Conservation (phyloP, 1,140 invertebrate species). For the Epicauta chinensis region DNA sequence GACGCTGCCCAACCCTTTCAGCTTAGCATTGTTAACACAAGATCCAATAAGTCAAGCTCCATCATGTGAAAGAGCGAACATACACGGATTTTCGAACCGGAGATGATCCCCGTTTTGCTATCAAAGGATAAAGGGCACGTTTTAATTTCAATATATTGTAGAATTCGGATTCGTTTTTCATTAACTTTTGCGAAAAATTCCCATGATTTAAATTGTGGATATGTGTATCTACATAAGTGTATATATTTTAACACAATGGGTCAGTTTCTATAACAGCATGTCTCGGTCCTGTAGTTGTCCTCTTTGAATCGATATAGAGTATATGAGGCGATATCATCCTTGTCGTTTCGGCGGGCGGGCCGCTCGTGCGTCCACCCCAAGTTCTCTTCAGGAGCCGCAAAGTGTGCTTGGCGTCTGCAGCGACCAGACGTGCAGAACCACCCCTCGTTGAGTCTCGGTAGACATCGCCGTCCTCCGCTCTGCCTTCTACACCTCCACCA, state of each 20-base stretch:
- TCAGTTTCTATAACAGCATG: too few relatives aligned
- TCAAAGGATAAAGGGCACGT: too few relatives aligned
- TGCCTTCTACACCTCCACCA: background rate
- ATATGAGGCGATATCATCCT: slow-evolving; percentile 22
- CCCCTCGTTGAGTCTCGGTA: slow-evolving; percentile 20
- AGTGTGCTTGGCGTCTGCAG: slow-evolving; percentile 33
- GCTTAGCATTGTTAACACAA: slow-evolving; percentile 43
- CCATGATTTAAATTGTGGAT: too few relatives aligned
- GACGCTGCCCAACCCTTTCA: slow-evolving; percentile 38
- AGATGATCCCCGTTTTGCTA: background rate
- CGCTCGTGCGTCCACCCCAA: slow-evolving; percentile 32
- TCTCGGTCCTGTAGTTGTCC: background rate
- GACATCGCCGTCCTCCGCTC: slow-evolving; percentile 14
- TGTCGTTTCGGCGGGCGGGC: slow-evolving; percentile 29
- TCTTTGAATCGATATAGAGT: slow-evolving; percentile 8
- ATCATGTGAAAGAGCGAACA: slow-evolving; percentile 4
- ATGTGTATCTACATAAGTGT: too few relatives aligned
- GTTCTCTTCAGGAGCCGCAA: slow-evolving; percentile 31
- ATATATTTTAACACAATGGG: too few relatives aligned
- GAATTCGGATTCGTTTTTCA: background rate
- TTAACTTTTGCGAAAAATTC: background rate
- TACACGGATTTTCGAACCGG: background rate
- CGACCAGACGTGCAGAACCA: slow-evolving; percentile 32
- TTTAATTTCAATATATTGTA: too few relatives aligned
- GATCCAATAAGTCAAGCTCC: slow-evolving; percentile 40